Base-by-base conservation (phyloP, 1,140 invertebrate species). In the Pogonognathellus flavescens region DNA sequence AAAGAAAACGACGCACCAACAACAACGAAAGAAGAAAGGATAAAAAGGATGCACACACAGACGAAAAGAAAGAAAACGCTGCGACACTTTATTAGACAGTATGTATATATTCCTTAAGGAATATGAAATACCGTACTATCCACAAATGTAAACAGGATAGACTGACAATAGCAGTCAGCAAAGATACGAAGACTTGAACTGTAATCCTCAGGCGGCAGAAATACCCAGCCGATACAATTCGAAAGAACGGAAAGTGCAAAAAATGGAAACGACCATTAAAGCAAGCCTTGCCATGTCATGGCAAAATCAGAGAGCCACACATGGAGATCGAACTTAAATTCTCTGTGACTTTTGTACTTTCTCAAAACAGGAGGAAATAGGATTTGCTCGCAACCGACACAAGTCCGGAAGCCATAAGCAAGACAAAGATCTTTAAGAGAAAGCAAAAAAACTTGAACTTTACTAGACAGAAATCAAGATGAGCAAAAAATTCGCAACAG, bases 361-460 rank as follows among this genome's bases (percentile, higher is more conserved):
- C 25, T 31, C 41, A 10, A 16, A 50, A 16, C 70, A 76, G 22
- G 8, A 76, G 70, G 70, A 76, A 76, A 76, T 76, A 18, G 70
- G 70, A 76, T 76, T 76, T 76, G 31, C 62, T 66, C 62, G 22
- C 10, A 16, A 76, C 70, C 70, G 16, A 76, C 31, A 66, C 41
- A 76, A 76, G 25, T 76, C 70, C 70, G 70, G 70, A 76, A 76
- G 25, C 70, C 70, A 76, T 76, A 76, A 76, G 70, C 31, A 41
- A 76, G 41, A 76, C 70, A 76, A 49, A 10, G 62, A 76, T 76
- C 25, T 76, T 18, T 76, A 18, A 76, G 41, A 25, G 16, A 41
- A 76, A 50, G 31, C 70, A 76, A 76, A 76, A n/a, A 62, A 76
- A 50, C 41, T 76, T 41, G 41, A 66, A 66, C 70, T 76, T 7